Evolutionary conservation across 2,797 vertebrate species (phyloP).

Genomic region (Hippoglossus hippoglossus): DNA sequence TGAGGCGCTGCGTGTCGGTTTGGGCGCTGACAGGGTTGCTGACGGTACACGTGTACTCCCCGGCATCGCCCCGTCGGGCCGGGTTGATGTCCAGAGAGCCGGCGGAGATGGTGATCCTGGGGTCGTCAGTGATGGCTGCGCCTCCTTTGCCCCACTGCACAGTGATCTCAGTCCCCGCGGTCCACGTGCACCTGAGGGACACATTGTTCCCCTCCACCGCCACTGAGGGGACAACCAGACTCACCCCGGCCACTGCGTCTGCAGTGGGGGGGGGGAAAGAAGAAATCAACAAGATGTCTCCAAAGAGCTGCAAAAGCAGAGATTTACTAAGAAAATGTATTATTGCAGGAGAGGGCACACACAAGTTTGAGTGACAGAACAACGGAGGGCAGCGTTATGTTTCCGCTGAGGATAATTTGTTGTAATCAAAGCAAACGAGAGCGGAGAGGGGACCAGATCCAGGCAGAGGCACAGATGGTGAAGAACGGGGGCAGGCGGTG

Average conservation of each 20-base stretch:
- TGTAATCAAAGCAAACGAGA: constrained; percentile 76
- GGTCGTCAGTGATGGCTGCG: constrained; percentile 48
- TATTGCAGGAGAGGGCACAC: constrained; percentile 20
- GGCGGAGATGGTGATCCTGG: constrained; percentile 71
- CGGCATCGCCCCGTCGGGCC: constrained; percentile 73
- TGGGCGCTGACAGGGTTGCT: constrained; percentile 79
- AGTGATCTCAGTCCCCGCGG: constrained; percentile 63
- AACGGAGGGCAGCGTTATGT: constrained; percentile 60
- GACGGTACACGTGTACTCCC: constrained; percentile 81
- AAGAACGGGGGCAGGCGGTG: constrained; percentile 74
- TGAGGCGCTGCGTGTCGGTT: constrained; percentile 70
- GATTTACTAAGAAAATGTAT: constrained; percentile 19
- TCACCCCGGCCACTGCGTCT: constrained; percentile 76
- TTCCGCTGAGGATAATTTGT: constrained; percentile 74
- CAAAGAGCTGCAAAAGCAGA: constrained; percentile 23
- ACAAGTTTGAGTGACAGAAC: constrained; percentile 56
- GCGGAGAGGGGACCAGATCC: constrained; percentile 60
- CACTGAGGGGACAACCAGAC: constrained; percentile 69
- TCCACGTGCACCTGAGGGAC: constrained; percentile 78
- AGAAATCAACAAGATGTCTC: background rate
- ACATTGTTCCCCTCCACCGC: constrained; percentile 75
- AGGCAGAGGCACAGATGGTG: constrained; percentile 76
- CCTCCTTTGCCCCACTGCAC: constrained; percentile 80
- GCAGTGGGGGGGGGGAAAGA: background rate
- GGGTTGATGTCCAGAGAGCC: constrained; percentile 79